Evolutionary conservation across 2,113 vertebrate species (phyloP).

Genomic region (Tauraco erythrolophus): DNA sequence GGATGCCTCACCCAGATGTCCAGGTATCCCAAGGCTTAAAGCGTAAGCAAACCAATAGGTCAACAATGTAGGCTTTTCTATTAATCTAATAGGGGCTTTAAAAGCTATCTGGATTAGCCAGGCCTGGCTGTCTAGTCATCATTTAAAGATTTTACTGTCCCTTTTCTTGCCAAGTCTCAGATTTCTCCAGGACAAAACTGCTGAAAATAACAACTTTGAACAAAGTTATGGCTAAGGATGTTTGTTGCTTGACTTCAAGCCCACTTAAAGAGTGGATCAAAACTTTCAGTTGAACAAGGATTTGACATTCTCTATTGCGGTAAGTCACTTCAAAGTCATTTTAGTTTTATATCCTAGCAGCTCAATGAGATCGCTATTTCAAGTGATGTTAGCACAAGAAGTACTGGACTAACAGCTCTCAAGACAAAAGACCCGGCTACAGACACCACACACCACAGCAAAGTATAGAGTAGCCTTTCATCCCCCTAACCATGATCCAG

Average conservation of each 20-base stretch:
- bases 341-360: not conserved
- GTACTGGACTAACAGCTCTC: not conserved
- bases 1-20: not conserved
- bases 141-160: conserved; percentile 5
- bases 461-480: not conserved
- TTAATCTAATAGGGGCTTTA: not conserved
- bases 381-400: not conserved
- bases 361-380: not conserved
- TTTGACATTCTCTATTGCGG: not conserved
- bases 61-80: not conserved
- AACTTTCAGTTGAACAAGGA: not conserved
- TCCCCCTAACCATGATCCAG: not conserved
- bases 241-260: not conserved
- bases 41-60: not conserved
- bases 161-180: not conserved
- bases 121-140: not conserved
- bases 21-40: not conserved
- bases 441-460: not conserved
- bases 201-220: not conserved
- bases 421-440: not conserved
- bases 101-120: not conserved
- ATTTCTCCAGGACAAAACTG: not conserved
- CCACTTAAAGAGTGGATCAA: not conserved
- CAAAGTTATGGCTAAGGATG: not conserved
- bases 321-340: not conserved